Evolutionary conservation across 2,113 vertebrate species (phyloP).

Genomic region (Syngnathus typhle): DNA sequence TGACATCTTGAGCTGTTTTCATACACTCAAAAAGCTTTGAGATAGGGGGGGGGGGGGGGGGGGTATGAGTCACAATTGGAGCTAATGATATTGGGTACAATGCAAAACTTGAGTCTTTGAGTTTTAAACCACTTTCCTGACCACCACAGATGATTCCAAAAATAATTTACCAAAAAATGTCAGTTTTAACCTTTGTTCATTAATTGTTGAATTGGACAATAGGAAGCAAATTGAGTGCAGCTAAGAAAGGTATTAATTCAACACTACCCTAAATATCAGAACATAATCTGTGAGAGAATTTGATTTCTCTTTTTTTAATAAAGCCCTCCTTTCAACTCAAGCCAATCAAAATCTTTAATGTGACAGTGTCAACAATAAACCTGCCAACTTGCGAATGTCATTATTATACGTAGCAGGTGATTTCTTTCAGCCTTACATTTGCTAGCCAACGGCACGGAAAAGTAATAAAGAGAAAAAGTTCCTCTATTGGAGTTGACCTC

Average conservation of each 20-base stretch:
- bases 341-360: background rate
- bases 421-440: background rate
- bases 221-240: background rate
- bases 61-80: background rate
- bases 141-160: background rate
- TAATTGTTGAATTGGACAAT: too few relatives aligned
- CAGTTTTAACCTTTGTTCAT: too few relatives aligned
- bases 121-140: background rate
- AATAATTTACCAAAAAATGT: too few relatives aligned
- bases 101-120: background rate
- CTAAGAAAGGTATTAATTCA: too few relatives aligned
- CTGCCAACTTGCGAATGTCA: background rate
- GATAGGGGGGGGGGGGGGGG: background rate
- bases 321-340: background rate
- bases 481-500: background rate
- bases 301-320: background rate
- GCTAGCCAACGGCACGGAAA: background rate
- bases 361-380: background rate
- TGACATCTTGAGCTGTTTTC: background rate
- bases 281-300: background rate
- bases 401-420: background rate
- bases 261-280: background rate
- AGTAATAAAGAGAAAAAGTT: background rate
- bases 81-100: background rate
- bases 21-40: background rate